Base-by-base conservation (phyloP, 2,113 vertebrate genomes). In the Litocranius walleri region DNA sequence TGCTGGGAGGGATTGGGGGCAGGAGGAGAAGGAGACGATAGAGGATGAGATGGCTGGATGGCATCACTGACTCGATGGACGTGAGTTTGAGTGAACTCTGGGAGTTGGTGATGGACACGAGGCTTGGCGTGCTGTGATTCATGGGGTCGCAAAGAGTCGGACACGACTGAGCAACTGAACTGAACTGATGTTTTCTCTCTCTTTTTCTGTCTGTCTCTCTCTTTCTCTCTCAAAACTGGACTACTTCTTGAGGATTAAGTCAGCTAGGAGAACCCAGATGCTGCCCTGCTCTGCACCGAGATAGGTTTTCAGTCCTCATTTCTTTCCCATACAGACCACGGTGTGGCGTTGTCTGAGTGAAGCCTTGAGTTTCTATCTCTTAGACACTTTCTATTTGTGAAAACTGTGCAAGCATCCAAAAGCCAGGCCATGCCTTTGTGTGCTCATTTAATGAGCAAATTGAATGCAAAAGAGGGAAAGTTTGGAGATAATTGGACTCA, bases 401-500 rank as follows among this genome's bases (percentile, higher is more conserved):
- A 94, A 96, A 92, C 6, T 90, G 4, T 9, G 14, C 40, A n/a
- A 80, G 50, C 71, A 40, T 98, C 78, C 91, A 48, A 97, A 74
- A 36, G 33, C 33, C 57, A 74, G 64, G 96, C 85, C 15, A 16
- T 7, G 16, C 80, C 97, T 97, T 86, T 91, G 13, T 97, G 85
- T 88, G 81, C n/a, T 97, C 52, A 29, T 61, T 97, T 96, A 97
- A 95, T 93, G 81, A 97, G 93, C 97, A 98, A 98, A 97, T 17
- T 50, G 54, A 95, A 95, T 82, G 54, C 90, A 83, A 92, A 97
- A 92, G 91, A 97, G 82, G 82, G 74, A 61, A 54, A 61, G 33
- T 98, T 98, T 97, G 98, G 80, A 97, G 93, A 87, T 98, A 98
- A 98, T 94, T 98, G 17, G 94, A 27, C 97, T 98, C 94, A n/a